These are phyloP conservation scores for Onthophagus sagittarius DNA, from an alignment of 2,888 invertebrate species.

Conservation along the genomic window DNA sequence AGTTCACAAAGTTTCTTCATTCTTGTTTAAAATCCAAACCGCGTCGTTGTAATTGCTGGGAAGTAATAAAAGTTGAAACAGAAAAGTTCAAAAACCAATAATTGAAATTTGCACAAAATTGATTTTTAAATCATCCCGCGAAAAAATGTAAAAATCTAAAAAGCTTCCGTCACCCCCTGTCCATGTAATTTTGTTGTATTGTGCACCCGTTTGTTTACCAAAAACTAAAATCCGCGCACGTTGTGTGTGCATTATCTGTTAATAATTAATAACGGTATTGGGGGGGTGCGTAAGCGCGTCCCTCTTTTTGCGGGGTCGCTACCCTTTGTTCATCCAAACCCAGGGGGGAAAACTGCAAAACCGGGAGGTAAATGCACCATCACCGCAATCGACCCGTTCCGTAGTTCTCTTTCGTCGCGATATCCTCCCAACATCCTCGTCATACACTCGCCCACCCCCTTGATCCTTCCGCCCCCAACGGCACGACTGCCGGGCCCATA, in stretches of 20 bases:
- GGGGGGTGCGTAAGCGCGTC: slow-evolving; percentile 22
- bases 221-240: neutral
- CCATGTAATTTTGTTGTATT: neutral
- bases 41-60: neutral
- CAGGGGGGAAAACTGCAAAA: slow-evolving; percentile 6
- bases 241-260: slow-evolving; percentile 33
- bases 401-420: neutral
- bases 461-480: too few relatives aligned
- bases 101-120: slow-evolving; percentile 9
- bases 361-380: neutral
- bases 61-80: slow-evolving; percentile 8
- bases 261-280: slow-evolving; percentile 37
- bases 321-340: slow-evolving; percentile 30
- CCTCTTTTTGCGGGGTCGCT: slow-evolving; percentile 27
- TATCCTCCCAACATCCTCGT: neutral
- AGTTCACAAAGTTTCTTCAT: neutral
- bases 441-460: neutral
- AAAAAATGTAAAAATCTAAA: neutral
- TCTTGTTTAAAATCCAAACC: neutral
- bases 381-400: neutral
- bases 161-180: neutral
- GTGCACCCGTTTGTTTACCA: neutral
- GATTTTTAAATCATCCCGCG: neutral
- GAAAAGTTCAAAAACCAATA: neutral
- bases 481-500: neutral